A percentile compares a stretch with the other conserved stretches of the same genome.
phyloP scores from a whole-genome alignment of 2,113 vertebrate genomes.

The Seriola rivoliana region DNA sequence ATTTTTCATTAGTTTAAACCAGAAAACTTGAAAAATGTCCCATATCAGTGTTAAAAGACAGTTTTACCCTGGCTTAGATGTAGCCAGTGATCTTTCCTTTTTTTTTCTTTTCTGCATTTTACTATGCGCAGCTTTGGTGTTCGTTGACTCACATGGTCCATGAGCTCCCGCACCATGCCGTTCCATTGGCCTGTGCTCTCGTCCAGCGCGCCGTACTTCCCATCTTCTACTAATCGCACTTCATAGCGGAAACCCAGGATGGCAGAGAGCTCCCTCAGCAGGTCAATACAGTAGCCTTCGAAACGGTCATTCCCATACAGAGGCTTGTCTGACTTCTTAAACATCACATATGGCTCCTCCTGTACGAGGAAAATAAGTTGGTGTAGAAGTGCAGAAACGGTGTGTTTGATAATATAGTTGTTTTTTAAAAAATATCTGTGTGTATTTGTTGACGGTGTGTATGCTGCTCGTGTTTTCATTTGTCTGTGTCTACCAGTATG shows the following conservation, averaged over 20 bases:
- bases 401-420: conserved; percentile 3
- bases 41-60: no score
- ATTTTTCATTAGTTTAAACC: neutral
- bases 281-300: conserved; percentile 97
- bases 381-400: neutral
- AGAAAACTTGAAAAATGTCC: neutral
- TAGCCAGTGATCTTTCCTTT: no score
- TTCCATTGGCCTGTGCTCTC: conserved; percentile 95
- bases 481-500: conserved; percentile 90
- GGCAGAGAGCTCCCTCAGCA: conserved; percentile 93
- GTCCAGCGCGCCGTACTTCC: conserved; percentile 94
- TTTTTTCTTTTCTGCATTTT: neutral
- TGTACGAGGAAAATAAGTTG: conserved; percentile 67
- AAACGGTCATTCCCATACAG: conserved; percentile 97
- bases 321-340: conserved; percentile 98
- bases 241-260: conserved; percentile 98
- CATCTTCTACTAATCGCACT: conserved; percentile 95
- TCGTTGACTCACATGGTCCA: conserved; percentile 93
- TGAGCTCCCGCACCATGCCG: conserved; percentile 97
- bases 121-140: neutral
- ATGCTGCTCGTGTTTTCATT: conserved; percentile 29
- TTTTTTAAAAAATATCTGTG: neutral
- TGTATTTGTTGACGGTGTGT: conserved; percentile 24
- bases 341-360: conserved; percentile 98
- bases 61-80: no score